Evolutionary conservation across 2,113 vertebrate genomes (phyloP).

Genomic region (Hemiscyllium ocellatum): DNA sequence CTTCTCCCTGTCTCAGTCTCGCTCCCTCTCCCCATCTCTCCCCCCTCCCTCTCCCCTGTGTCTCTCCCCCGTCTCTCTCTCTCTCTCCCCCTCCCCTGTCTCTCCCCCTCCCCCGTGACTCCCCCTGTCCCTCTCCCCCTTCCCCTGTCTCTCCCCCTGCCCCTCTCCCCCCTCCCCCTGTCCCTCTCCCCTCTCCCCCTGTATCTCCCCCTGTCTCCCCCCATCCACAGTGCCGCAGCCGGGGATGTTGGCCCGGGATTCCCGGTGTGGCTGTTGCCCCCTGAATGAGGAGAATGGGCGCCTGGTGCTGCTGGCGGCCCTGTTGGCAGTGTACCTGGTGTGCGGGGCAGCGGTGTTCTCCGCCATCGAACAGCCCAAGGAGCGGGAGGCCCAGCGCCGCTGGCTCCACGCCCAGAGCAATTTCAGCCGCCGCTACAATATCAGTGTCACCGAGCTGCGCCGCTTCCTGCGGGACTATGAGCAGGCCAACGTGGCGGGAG

Average conservation of each 20-base stretch:
- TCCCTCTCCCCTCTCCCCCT: fast-evolving
- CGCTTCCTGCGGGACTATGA: constrained; percentile 80
- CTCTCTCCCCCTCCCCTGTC: background rate
- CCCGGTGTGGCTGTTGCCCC: constrained; percentile 44
- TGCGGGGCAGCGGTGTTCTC: constrained; percentile 93
- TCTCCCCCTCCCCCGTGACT: background rate
- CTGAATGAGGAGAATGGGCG: constrained; percentile 86
- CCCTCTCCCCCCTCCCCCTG: no score
- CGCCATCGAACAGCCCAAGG: constrained; percentile 80
- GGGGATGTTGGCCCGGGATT: constrained; percentile 48
- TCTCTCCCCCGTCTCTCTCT: no score
- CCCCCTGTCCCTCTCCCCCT: background rate
- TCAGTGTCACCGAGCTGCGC: constrained; percentile 70
- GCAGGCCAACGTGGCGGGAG: constrained; percentile 74
- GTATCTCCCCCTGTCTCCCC: background rate
- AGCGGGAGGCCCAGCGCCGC: constrained; percentile 72
- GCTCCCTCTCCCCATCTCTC: no score
- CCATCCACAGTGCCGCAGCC: background rate
- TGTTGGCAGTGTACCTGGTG: constrained; percentile 78
- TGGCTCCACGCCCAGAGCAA: constrained; percentile 77
- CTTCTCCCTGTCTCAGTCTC: no score
- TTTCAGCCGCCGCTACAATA: constrained; percentile 78
- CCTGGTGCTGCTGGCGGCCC: constrained; percentile 76
- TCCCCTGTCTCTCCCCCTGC: fast-evolving
- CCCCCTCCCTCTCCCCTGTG: no score